phyloP scores from a whole-genome alignment of 35 echinoderm and acorn worm genomes.

The Lytechinus pictus region DNA sequence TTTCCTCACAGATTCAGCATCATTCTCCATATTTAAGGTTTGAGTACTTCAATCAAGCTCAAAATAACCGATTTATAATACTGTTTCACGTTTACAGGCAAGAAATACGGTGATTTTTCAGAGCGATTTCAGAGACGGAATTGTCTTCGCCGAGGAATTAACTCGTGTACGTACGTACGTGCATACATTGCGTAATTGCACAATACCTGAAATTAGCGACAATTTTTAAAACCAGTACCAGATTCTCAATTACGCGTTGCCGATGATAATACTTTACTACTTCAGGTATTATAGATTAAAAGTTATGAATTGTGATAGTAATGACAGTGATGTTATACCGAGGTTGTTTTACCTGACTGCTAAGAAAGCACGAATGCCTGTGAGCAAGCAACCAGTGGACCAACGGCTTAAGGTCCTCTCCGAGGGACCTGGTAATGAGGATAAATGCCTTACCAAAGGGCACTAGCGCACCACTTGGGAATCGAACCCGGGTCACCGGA shows the following conservation, averaged over 20 bases:
- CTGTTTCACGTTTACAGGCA: not conserved
- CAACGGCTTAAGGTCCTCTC: no score
- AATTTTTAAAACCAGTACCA: not conserved
- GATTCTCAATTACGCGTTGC: not conserved
- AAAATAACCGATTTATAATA: not conserved
- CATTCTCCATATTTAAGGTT: conserved; percentile 15
- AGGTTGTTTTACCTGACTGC: no score
- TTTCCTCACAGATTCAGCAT: conserved; percentile 47
- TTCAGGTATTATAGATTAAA: no score
- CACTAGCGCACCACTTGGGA: no score
- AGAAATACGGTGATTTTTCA: not conserved
- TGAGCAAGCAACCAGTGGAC: no score
- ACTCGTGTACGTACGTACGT: not conserved
- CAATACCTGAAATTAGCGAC: not conserved
- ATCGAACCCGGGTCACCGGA: no score
- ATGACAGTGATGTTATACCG: no score
- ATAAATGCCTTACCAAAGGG: no score
- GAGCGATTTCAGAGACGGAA: not conserved
- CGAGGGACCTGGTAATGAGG: no score
- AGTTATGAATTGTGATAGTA: no score
- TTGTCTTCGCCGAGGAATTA: no score
- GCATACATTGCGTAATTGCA: not conserved
- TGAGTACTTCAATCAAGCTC: not conserved
- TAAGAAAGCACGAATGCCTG: no score
- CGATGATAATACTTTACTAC: not conserved